A percentile compares a stretch with the other conserved stretches of the same genome.
These are phyloP conservation scores for Ryuthela nishihirai DNA, from an alignment of 2,888 invertebrate species.

Conservation along the genomic window DNA sequence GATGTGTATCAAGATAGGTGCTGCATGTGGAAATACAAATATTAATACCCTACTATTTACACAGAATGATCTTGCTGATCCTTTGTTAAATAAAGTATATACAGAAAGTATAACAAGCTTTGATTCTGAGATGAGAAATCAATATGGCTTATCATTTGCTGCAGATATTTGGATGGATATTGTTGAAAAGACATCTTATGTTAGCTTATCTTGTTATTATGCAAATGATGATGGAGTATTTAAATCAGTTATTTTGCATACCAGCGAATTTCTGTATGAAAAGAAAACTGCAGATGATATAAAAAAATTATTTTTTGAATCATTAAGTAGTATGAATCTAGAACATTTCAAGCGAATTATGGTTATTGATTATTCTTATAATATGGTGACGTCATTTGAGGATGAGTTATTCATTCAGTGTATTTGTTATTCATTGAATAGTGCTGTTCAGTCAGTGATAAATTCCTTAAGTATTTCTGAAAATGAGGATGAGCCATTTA, in stretches of 20 bases:
- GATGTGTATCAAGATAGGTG: constrained; percentile 25
- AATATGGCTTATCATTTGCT: constrained; percentile 29
- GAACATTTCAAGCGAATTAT: constrained; percentile 20
- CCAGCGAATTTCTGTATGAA: constrained; percentile 30
- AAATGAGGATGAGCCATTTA: constrained; percentile 22
- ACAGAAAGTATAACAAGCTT: constrained; percentile 17
- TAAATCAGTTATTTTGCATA: constrained; percentile 26
- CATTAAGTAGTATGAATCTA: constrained; percentile 18
- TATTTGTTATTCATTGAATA: constrained; percentile 27
- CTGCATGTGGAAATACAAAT: constrained; percentile 19
- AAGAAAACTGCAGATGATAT: constrained; percentile 15
- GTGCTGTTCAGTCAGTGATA: constrained; percentile 29
- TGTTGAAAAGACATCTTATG: constrained; percentile 21
- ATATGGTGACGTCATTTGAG: constrained; percentile 32
- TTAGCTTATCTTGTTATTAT: constrained; percentile 28
- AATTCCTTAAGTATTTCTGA: constrained; percentile 19
- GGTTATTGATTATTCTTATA: constrained; percentile 32
- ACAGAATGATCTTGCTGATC: constrained; percentile 14
- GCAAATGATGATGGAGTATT: constrained; percentile 21
- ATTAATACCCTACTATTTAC: constrained; percentile 14
- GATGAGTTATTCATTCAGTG: constrained; percentile 29
- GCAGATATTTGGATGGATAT: constrained; percentile 28
- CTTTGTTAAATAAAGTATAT: constrained; percentile 18
- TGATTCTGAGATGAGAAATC: constrained; percentile 20
- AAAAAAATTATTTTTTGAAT: constrained; percentile 13